Conservation (phyloP, 2,113 vertebrate genomes). For the Saccopteryx bilineata region DNA sequence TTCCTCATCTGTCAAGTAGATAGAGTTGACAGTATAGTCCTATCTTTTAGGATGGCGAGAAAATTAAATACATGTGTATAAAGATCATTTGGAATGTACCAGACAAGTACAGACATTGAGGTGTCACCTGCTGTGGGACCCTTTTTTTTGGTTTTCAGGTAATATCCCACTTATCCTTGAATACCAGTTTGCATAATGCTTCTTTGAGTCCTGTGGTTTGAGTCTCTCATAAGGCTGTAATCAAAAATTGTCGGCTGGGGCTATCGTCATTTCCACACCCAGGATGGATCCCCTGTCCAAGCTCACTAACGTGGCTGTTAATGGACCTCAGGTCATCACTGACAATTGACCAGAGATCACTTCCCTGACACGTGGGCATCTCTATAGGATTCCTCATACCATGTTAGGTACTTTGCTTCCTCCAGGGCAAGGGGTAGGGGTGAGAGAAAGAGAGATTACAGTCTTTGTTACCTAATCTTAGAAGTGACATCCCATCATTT, state of each 20-base stretch:
- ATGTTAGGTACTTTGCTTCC: neutral
- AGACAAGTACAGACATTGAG: slow-evolving; percentile 35
- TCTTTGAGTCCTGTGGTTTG: neutral
- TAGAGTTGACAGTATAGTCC: neutral
- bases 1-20: neutral
- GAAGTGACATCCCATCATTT: neutral
- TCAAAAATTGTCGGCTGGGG: neutral
- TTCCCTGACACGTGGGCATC: neutral
- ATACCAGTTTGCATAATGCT: neutral
- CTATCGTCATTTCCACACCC: neutral
- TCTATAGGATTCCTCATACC: neutral
- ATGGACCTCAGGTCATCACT: neutral
- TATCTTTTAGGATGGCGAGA: neutral
- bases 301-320: neutral
- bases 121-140: neutral
- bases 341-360: neutral
- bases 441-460: neutral
- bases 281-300: neutral
- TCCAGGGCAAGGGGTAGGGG: neutral
- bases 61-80: neutral
- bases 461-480: neutral
- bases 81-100: neutral
- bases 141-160: neutral
- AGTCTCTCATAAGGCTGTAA: neutral
- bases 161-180: neutral